These are phyloP conservation scores for Danionella cerebrum DNA, from an alignment of 2,113 vertebrate genomes.

Conservation along the genomic window DNA sequence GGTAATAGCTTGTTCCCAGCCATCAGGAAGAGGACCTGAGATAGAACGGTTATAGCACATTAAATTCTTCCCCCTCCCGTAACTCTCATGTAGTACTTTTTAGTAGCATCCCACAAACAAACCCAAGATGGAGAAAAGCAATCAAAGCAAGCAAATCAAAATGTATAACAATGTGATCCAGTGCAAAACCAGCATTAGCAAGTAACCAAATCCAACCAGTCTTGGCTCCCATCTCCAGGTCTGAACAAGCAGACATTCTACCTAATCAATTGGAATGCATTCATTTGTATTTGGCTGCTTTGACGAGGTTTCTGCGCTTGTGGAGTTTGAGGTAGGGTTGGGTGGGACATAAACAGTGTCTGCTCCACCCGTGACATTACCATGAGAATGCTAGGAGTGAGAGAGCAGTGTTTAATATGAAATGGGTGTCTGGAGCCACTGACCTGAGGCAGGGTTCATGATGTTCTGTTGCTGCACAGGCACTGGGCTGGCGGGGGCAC, in stretches of 20 bases:
- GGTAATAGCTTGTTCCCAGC: slow-evolving; percentile 98
- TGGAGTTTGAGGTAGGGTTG: background rate
- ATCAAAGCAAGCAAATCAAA: too few species aligned
- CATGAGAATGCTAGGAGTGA: background rate
- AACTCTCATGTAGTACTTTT: background rate
- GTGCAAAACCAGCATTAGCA: background rate
- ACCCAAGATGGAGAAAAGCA: too few species aligned
- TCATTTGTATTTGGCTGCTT: background rate
- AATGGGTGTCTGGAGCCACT: slow-evolving; percentile 31
- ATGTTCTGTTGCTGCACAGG: slow-evolving; percentile 81
- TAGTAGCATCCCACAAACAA: background rate
- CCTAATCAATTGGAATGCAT: slow-evolving; percentile 13
- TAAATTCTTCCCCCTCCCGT: too few species aligned
- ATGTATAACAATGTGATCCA: too few species aligned
- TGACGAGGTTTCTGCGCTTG: background rate
- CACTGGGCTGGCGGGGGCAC: slow-evolving; percentile 74
- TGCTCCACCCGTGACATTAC: background rate
- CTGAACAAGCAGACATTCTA: slow-evolving; percentile 4
- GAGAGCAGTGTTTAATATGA: slow-evolving; percentile 9
- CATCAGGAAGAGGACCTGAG: slow-evolving; percentile 92
- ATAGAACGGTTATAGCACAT: slow-evolving; percentile 45
- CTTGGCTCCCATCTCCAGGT: too few species aligned
- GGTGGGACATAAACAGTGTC: slow-evolving; percentile 5
- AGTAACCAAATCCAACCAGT: too few species aligned
- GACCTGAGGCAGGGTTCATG: slow-evolving; percentile 84